Base-by-base conservation (phyloP, 2,797 vertebrate species). In the Crenichthys baileyi region DNA sequence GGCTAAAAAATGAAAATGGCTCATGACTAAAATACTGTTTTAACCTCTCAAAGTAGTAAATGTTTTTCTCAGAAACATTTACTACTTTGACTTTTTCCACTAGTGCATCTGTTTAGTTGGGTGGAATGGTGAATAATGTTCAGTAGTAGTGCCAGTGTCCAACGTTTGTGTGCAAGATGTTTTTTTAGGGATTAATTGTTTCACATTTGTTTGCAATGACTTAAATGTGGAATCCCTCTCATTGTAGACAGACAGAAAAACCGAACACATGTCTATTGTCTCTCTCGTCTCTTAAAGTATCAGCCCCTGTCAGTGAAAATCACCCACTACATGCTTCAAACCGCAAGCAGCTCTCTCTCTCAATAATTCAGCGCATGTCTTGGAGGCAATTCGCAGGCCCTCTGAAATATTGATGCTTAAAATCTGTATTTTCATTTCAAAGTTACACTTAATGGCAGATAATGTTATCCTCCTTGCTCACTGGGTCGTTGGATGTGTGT, bases 311-410 rank as follows among this genome's bases (percentile, higher is more conserved):
- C 93, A 85, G 82, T 87, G 86, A 88, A 91, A 90, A 92, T 94
- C 92, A 88, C 77, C 84, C 83, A 53, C 84, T 84, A 94, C 94
- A 92, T 77, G 81, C 86, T 93, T 94, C 87, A 91, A 88, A 89
- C 91, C 82, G 80, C 90, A 87, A 93, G 86, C 91, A 80, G 85
- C 88, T 88, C 79, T 12, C 77, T 12, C 77, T 72, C 85, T 94
- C 87, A 95, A 93, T 93, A 94, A 95, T 94, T 91, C 92, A 93
- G 78, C 73, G 58, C 56, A 79, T 86, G 86, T 91, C 91, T 89
- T 70, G 82, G 81, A 93, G 90, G 89, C 91, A 90, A 90, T 88
- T 92, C 88, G 80, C 88, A 89, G 87, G 53, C 85, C 48, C 15
- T 48, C 50, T 93, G 75, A 93, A 94, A 93, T 90, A 94, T 94